Percentiles rank a stretch among this genome's conserved stretches.
These are phyloP conservation scores for Anabas testudineus DNA, from an alignment of 2,797 vertebrate species.

Conservation along the genomic window DNA sequence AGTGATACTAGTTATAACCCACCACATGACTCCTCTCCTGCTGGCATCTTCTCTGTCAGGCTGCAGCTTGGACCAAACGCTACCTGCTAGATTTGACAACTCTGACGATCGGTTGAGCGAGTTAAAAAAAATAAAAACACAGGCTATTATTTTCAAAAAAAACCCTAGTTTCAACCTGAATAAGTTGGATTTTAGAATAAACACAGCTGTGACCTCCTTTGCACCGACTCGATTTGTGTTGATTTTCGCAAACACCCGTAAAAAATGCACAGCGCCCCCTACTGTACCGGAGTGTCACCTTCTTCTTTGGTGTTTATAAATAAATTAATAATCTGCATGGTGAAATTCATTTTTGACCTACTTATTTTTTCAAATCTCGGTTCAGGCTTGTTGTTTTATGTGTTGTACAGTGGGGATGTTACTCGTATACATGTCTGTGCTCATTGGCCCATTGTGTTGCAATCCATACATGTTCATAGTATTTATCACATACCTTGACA, in stretches of 20 bases:
- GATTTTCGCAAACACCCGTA: accelerated
- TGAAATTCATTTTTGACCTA: no score
- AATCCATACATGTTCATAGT: no score
- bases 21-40: constrained; percentile 68
- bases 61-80: neutral
- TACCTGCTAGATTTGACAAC: neutral
- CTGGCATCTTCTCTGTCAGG: constrained; percentile 66
- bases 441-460: no score
- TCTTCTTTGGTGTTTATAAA: neutral
- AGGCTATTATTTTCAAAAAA: neutral
- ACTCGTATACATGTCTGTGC: no score
- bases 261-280: constrained; percentile 19
- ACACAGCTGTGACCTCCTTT: no score
- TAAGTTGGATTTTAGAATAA: no score
- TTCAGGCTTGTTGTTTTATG: no score
- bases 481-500: no score
- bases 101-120: neutral
- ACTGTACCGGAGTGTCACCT: neutral
- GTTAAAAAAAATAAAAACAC: no score
- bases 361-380: no score
- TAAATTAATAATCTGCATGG: no score
- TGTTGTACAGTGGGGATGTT: no score
- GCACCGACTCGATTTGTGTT: neutral
- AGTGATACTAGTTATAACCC: constrained; percentile 27
- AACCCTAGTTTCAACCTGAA: neutral